Conservation (phyloP, 2,113 vertebrate genomes). For the Gallinago jamesoni region DNA sequence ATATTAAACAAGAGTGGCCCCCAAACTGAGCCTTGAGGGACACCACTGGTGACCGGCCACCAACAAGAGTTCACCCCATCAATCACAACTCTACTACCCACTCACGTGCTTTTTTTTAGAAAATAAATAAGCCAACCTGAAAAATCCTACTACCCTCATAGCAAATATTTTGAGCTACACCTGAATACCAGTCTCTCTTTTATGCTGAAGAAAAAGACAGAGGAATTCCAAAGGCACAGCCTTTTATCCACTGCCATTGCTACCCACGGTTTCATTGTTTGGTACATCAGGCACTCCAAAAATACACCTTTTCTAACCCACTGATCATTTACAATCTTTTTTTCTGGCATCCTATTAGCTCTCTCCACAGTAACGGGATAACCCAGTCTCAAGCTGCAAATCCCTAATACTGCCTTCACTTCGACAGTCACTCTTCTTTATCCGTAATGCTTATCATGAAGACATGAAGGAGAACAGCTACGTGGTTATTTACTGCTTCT, state of each 20-base stretch:
- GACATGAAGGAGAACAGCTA: not conserved
- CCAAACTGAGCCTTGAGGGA: too few species aligned
- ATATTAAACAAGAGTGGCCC: too few species aligned
- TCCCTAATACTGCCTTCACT: not conserved
- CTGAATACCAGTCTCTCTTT: not conserved
- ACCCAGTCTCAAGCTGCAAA: constrained; percentile 4
- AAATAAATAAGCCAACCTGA: not conserved
- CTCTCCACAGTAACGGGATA: not conserved
- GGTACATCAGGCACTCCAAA: not conserved
- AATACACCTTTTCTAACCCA: not conserved
- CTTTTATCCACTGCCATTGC: not conserved
- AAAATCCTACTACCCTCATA: not conserved
- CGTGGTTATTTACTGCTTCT: not conserved
- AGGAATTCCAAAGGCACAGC: not conserved
- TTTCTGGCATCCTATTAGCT: not conserved
- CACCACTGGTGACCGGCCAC: too few species aligned
- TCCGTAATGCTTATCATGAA: not conserved
- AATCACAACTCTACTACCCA: not conserved
- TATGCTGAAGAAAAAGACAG: not conserved
- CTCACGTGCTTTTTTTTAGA: not conserved
- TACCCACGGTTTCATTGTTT: not conserved
- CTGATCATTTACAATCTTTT: not conserved
- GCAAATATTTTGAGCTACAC: not conserved
- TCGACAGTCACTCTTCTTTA: not conserved
- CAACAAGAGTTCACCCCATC: too few species aligned